A percentile compares a stretch with the other conserved stretches of the same genome.
Evolutionary conservation across 2,797 vertebrate genomes (phyloP).

Genomic region (Enteromius anoplus): DNA sequence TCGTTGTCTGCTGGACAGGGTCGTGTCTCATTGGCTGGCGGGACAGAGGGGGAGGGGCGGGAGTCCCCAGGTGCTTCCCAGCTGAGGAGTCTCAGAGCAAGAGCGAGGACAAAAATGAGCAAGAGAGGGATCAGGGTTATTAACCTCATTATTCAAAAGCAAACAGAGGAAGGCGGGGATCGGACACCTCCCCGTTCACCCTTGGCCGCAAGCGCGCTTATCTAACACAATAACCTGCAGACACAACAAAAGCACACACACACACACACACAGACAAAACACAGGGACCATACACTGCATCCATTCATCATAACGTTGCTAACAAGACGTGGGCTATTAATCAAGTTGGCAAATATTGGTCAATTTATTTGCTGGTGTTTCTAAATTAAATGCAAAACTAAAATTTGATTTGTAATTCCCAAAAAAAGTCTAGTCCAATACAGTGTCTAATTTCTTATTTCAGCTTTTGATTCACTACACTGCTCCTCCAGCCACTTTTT

Average conservation of each 20-base stretch:
- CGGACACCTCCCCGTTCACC: slow-evolving; percentile 40
- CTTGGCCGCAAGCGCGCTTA: neutral
- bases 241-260: slow-evolving; percentile 48
- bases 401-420: neutral
- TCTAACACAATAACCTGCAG: slow-evolving; percentile 39
- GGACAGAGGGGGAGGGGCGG: slow-evolving; percentile 17
- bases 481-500: neutral
- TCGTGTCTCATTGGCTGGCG: slow-evolving; percentile 10
- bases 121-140: slow-evolving; percentile 37
- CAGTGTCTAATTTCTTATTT: neutral
- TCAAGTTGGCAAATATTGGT: slow-evolving; percentile 49
- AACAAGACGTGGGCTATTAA: slow-evolving; percentile 41
- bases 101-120: slow-evolving; percentile 1
- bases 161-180: slow-evolving; percentile 38
- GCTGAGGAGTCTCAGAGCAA: slow-evolving; percentile 46
- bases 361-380: slow-evolving; percentile 19
- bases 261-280: slow-evolving; percentile 28
- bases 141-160: slow-evolving; percentile 55
- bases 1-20: neutral
- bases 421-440: neutral
- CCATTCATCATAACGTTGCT: slow-evolving; percentile 36
- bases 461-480: neutral
- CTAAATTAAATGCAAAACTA: neutral
- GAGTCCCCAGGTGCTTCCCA: slow-evolving; percentile 59
- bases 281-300: slow-evolving; percentile 29